These are phyloP conservation scores for Conus ventricosus DNA, from an alignment of 1,140 invertebrate species.

Conservation along the genomic window DNA sequence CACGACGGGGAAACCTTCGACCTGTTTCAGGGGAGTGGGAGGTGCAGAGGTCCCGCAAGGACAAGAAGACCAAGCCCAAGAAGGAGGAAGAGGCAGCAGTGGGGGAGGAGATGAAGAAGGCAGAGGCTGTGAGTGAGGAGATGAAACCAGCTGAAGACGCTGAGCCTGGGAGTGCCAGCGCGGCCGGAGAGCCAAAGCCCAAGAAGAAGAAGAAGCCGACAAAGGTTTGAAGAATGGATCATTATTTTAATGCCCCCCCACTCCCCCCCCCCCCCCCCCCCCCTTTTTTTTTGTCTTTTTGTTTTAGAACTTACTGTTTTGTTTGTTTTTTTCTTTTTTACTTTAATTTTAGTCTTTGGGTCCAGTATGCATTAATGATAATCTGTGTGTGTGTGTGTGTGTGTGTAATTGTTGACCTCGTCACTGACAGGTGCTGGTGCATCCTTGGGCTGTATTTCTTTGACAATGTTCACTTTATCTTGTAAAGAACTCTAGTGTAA, in stretches of 20 bases:
- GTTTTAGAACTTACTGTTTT: no score
- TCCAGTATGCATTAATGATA: no score
- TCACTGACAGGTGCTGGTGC: no score
- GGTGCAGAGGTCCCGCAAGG: slow-evolving; percentile 46
- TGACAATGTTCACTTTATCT: no score
- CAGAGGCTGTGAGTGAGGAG: not conserved
- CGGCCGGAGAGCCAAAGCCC: slow-evolving; percentile 8
- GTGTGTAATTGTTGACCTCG: no score
- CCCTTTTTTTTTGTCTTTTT: not conserved
- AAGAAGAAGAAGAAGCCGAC: slow-evolving; percentile 35
- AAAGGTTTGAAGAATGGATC: not conserved
- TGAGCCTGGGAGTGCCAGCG: not conserved
- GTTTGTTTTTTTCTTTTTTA: no score
- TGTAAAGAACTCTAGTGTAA: no score
- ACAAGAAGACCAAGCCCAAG: slow-evolving; percentile 48
- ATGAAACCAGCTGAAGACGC: not conserved
- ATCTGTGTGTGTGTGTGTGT: no score
- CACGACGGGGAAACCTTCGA: not conserved
- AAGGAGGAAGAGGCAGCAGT: slow-evolving; percentile 37
- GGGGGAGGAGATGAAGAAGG: slow-evolving; percentile 1
- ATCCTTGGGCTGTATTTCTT: no score
- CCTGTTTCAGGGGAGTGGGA: slow-evolving; percentile 47
- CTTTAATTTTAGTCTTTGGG: no score
- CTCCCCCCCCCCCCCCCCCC: no score
- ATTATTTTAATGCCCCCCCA: not conserved